Percentiles rank a stretch among this genome's conserved stretches.
These are phyloP conservation scores for Chionodraco myersi DNA, from an alignment of 2,113 vertebrate species.

Conservation along the genomic window DNA sequence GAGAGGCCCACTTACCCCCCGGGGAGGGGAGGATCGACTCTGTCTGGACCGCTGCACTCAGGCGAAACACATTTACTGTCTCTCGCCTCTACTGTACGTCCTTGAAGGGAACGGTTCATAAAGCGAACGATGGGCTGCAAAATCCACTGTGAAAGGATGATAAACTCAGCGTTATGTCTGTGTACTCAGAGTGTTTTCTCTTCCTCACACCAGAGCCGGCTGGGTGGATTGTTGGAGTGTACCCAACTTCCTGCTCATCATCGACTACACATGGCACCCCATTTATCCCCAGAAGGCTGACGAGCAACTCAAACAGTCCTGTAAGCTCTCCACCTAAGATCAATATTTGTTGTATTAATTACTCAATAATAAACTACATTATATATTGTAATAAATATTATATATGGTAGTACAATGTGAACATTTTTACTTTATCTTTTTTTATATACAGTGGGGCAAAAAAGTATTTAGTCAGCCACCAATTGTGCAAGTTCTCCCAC, in stretches of 20 bases:
- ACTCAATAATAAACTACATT: too few species aligned
- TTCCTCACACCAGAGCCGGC: slow-evolving; percentile 84
- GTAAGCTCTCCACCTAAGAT: slow-evolving; percentile 80
- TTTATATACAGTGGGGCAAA: too few species aligned
- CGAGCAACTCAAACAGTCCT: slow-evolving; percentile 94
- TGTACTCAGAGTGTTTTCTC: slow-evolving; percentile 13
- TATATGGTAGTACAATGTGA: too few species aligned
- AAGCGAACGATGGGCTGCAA: slow-evolving; percentile 59
- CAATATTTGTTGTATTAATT: background rate
- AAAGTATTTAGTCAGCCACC: too few species aligned
- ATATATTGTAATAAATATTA: too few species aligned
- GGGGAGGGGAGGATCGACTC: slow-evolving; percentile 43
- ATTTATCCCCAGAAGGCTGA: slow-evolving; percentile 98
- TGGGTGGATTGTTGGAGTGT: slow-evolving; percentile 99
- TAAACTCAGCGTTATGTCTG: slow-evolving; percentile 28
- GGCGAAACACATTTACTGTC: slow-evolving; percentile 49
- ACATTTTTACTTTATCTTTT: too few species aligned
- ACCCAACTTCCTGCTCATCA: slow-evolving; percentile 93
- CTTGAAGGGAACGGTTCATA: slow-evolving; percentile 49
- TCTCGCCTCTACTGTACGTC: slow-evolving; percentile 29
- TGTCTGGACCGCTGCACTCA: slow-evolving; percentile 37
- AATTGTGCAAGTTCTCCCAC: too few species aligned
- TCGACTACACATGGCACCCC: slow-evolving; percentile 98
- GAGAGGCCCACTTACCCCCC: slow-evolving; percentile 31
- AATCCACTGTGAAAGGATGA: slow-evolving; percentile 51